Percentiles rank a stretch among this genome's conserved stretches.
Conservation (phyloP, 2,113 vertebrate genomes). For the Eulemur macaco region DNA sequence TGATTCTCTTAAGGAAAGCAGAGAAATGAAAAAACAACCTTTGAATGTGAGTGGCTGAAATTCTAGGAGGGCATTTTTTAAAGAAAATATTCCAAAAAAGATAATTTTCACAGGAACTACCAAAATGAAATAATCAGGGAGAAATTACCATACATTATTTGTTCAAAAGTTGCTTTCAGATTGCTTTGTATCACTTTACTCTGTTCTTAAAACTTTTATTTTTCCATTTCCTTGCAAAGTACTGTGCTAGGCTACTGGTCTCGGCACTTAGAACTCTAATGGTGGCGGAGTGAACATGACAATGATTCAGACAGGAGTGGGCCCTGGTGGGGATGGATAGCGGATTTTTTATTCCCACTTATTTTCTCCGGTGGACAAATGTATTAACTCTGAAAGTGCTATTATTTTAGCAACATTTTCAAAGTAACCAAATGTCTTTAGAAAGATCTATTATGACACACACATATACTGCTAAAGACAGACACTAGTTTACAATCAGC, state of each 20-base stretch:
- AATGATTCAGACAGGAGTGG: background rate
- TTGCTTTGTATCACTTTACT: background rate
- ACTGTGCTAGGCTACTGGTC: background rate
- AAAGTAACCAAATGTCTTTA: background rate
- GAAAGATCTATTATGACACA: background rate
- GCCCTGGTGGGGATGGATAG: rapidly evolving
- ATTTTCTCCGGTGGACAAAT: background rate
- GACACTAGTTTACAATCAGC: background rate
- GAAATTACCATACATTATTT: background rate
- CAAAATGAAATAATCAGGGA: background rate
- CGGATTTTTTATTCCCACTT: background rate
- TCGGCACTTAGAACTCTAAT: background rate
- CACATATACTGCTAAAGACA: background rate
- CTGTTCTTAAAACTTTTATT: background rate
- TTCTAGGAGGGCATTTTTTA: background rate
- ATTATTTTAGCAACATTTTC: background rate
- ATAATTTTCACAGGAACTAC: constrained; percentile 9
- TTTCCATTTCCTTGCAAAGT: background rate
- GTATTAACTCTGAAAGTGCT: background rate
- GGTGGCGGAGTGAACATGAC: rapidly evolving
- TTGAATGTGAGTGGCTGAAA: background rate
- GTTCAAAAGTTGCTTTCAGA: background rate
- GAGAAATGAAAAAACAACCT: background rate
- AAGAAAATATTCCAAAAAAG: background rate
- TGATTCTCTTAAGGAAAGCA: background rate